These are phyloP conservation scores for Andrena flavipes DNA, from an alignment of 2,888 invertebrate genomes.

Conservation along the genomic window DNA sequence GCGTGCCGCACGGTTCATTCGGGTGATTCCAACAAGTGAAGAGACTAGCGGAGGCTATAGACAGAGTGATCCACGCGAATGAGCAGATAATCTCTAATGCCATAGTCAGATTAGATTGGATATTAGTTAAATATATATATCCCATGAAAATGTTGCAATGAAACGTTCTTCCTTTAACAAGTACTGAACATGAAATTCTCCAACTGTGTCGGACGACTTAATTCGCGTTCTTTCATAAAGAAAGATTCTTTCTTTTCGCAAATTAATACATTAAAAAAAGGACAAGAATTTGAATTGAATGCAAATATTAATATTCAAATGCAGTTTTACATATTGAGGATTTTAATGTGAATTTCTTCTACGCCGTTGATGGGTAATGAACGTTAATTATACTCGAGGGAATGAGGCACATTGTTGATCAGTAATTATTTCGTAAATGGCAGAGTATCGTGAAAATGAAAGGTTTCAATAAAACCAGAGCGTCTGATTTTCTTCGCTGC, in stretches of 20 bases:
- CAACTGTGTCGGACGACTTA: too few relatives aligned
- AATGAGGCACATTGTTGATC: background rate
- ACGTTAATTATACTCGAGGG: background rate
- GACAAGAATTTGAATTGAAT: too few relatives aligned
- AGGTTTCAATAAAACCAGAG: slow-evolving; percentile 23
- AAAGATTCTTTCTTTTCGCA: too few relatives aligned
- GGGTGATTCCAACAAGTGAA: background rate
- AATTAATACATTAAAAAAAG: too few relatives aligned
- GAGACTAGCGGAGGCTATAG: background rate
- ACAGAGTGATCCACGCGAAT: background rate
- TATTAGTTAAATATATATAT: background rate
- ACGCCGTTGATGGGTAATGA: too few relatives aligned
- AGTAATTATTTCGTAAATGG: background rate
- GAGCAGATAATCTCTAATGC: background rate
- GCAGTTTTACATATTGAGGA: too few relatives aligned
- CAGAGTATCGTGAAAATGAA: background rate
- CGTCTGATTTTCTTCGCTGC: slow-evolving; percentile 16
- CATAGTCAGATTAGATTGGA: background rate
- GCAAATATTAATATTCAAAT: too few relatives aligned
- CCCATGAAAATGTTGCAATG: background rate
- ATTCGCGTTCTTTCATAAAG: too few relatives aligned
- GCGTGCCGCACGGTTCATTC: slow-evolving; percentile 6
- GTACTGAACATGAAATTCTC: too few relatives aligned
- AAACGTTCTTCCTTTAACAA: too few relatives aligned
- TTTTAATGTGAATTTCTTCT: too few relatives aligned